Evolutionary conservation across 2,888 invertebrate genomes (phyloP), one percentile per base, ranked within the genome.

Genomic region (Platycnemis pennipes): DNA sequence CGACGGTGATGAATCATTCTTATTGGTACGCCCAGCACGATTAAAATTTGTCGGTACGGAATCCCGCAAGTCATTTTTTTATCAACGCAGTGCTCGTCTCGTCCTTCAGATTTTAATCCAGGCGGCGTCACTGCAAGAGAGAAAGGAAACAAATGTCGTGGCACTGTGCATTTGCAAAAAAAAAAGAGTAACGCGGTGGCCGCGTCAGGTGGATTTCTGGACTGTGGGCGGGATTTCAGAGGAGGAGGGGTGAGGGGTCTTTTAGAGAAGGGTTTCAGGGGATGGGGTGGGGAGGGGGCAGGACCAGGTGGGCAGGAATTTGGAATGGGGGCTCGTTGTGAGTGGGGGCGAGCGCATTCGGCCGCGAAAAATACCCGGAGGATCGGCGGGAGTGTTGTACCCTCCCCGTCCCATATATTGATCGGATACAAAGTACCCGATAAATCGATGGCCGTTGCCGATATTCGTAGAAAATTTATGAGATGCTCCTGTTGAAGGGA

Each of bases 381-480:
- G 77, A 49, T 11, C 11, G 37, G 37, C 31, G 77, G 77, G 77
- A 77, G 77, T n/a, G n/a, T n/a, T n/a, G n/a, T n/a, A n/a, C n/a
- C n/a, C n/a, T n/a, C n/a, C n/a, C n/a, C n/a, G 77, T 77, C 37
- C 31, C 77, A 77, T 77, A 77, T 77, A 77, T 77, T 77, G 77
- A 77, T 77, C 77, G 77, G 77, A 77, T 37, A 77, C 77, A 37
- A 77, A 77, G 77, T 77, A 77, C 37, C 77, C 77, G 77, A 77
- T 77, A 77, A 77, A 77, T 77, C 77, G 77, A 77, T 77, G 77
- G 37, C n/a, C 77, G 77, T 63, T 2, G 77, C 77, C 77, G 77
- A 77, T 77, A 77, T 77, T 77, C 77, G 77, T 77, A 77, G 77
- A 77, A 77, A 77, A 77, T 77, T 77, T 77, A 77, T 77, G 77